Evolutionary conservation across 2,888 invertebrate species (phyloP).

Genomic region (Drosophila infuscata): DNA sequence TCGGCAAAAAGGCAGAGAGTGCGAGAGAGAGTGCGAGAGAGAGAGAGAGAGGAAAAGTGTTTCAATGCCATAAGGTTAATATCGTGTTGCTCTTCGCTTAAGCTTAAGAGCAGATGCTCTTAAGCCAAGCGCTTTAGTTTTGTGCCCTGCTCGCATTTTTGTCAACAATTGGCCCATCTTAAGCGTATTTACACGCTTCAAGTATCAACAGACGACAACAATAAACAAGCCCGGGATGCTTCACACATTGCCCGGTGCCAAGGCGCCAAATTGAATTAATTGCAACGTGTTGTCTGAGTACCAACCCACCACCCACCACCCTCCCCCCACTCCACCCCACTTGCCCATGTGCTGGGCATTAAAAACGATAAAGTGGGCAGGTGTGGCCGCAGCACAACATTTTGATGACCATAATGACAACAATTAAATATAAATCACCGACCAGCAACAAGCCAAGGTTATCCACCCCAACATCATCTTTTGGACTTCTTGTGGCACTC

Average conservation of each 20-base stretch:
- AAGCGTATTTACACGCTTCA: conserved; percentile 59
- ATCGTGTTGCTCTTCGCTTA: conserved; percentile 10
- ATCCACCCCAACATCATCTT: conserved; percentile 4
- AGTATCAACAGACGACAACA: conserved; percentile 52
- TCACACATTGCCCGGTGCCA: conserved; percentile 43
- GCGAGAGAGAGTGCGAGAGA: background rate
- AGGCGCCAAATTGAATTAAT: conserved; percentile 55
- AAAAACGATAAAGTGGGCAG: conserved; percentile 42
- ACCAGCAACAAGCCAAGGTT: conserved; percentile 64
- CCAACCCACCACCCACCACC: too few relatives aligned
- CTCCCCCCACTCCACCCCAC: background rate
- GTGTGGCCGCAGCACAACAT: conserved; percentile 48
- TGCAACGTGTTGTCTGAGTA: conserved; percentile 33
- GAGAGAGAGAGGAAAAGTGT: background rate
- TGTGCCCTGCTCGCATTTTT: conserved; percentile 11
- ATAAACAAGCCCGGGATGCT: conserved; percentile 39
- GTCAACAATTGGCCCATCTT: conserved; percentile 53
- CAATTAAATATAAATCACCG: conserved; percentile 82
- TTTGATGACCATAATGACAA: conserved; percentile 82
- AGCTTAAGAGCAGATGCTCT: conserved; percentile 42
- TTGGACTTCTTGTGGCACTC: background rate
- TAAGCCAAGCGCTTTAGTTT: conserved; percentile 31
- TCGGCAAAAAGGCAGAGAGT: background rate
- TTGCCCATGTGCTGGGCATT: conserved; percentile 5
- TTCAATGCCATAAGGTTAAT: conserved; percentile 29